Percentiles rank a stretch among this genome's conserved stretches.
phyloP scores from a whole-genome alignment of 2,797 vertebrate genomes.

The Etheostoma nigrum region DNA sequence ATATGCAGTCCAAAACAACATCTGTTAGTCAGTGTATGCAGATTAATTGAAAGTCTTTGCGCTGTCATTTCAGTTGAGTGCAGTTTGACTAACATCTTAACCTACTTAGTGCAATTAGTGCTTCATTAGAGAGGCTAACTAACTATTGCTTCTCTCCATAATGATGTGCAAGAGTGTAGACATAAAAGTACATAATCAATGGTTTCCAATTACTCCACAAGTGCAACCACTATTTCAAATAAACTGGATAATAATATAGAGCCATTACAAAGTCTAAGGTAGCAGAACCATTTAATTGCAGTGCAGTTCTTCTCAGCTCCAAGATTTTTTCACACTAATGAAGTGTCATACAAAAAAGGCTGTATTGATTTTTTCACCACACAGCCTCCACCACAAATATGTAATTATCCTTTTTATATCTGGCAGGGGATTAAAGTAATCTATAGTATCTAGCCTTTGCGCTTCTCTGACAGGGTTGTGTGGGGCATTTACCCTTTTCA shows the following conservation, averaged over 20 bases:
- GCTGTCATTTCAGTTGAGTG: conserved; percentile 91
- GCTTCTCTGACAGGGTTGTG: conserved; percentile 97
- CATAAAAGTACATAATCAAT: conserved; percentile 99
- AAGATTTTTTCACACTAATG: conserved; percentile 99
- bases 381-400: conserved; percentile 99
- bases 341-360: conserved; percentile 99
- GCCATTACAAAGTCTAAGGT: conserved; percentile 98
- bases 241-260: conserved; percentile 99
- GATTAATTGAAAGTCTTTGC: conserved; percentile 85
- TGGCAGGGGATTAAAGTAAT: conserved; percentile 99
- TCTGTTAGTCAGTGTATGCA: conserved; percentile 75
- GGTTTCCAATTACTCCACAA: conserved; percentile 99
- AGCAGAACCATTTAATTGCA: conserved; percentile 99
- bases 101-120: conserved; percentile 99
- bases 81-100: conserved; percentile 99
- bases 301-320: conserved; percentile 97
- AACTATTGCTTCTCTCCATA: conserved; percentile 99
- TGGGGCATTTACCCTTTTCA: conserved; percentile 99
- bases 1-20: conserved; percentile 67
- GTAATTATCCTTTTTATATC: conserved; percentile 99
- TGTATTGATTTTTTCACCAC: conserved; percentile 99
- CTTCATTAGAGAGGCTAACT: conserved; percentile 99
- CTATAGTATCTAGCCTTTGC: conserved; percentile 99
- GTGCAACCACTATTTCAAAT: conserved; percentile 99
- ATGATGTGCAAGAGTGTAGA: conserved; percentile 99